phyloP scores from a whole-genome alignment of 1,140 invertebrate species.

The Xylocopa sonorina region DNA sequence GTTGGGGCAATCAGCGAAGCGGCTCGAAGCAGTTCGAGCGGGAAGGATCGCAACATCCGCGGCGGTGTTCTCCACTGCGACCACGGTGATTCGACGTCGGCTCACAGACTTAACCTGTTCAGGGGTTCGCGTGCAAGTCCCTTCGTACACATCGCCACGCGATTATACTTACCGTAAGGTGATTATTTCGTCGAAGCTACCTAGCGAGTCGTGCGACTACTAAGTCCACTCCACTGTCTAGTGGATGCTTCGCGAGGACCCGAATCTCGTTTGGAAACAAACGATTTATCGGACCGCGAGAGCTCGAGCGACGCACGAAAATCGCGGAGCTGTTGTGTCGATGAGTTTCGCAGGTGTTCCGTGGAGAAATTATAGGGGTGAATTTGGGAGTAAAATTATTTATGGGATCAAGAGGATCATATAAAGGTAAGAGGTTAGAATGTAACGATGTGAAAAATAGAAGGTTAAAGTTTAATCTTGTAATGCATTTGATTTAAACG shows the following conservation, averaged over 20 bases:
- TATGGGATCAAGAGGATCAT: no score
- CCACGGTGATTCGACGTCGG: neutral
- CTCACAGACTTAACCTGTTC: slow-evolving; percentile 12
- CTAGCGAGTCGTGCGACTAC: neutral
- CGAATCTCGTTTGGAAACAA: neutral
- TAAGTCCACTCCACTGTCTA: slow-evolving; percentile 20
- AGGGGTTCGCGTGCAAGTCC: slow-evolving; percentile 18
- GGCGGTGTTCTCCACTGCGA: neutral
- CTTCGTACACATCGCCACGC: slow-evolving; percentile 37
- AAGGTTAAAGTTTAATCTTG: no score
- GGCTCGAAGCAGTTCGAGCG: neutral
- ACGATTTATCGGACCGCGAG: no score
- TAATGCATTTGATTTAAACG: no score
- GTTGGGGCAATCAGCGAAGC: slow-evolving; percentile 7
- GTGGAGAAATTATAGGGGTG: no score
- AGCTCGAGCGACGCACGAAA: no score
- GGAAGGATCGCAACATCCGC: neutral
- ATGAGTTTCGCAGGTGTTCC: no score
- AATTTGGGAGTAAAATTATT: no score
- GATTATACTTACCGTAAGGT: slow-evolving; percentile 48
- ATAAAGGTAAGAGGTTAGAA: no score
- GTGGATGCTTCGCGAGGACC: slow-evolving; percentile 2
- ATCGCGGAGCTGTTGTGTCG: no score
- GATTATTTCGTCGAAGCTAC: slow-evolving; percentile 50
- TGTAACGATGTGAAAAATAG: no score